Base-by-base conservation (phyloP, 2,113 vertebrate genomes). In the Addax nasomaculatus region DNA sequence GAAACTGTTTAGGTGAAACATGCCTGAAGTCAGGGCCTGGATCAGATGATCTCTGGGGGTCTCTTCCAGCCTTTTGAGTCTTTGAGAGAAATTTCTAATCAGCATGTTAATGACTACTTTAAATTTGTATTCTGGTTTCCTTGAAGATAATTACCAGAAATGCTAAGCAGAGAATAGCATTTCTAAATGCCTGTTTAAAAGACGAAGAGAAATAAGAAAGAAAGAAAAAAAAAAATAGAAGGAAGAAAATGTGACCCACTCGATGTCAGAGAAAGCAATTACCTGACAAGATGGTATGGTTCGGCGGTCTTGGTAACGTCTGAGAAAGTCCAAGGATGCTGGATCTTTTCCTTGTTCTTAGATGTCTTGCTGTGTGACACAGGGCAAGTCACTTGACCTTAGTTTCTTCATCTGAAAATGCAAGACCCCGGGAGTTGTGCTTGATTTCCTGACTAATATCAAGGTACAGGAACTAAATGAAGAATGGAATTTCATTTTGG, bases 81-180 rank as follows among this genome's bases (percentile, higher is more conserved):
- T 97, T 97, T 89, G 85, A 94, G 88, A 97, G 97, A 97, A 93
- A 96, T 98, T 98, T 98, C 97, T 97, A 98, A 98, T 98, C 98
- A 98, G 97, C 96, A 98, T 98, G 98, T 92, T 98, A 98, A 98
- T 98, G 97, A 98, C 96, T 89, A 79, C 89, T 97, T 98, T 97
- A 97, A 98, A 97, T 98, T 94, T 98, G 83, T 97, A 96, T 97
- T 97, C 98, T 93, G 85, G 36, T 97, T 98, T 98, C 97, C 95
- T 98, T 92, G 89, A 97, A 98, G 97, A 97, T 98, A 98, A 98
- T 98, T 98, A 97, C 85, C 60, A 98, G 90, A 94, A 96, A 98
- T 49, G 85, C 55, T 95, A 96, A 97, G 85, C 36, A 25, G 86
- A 93, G 87, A 92, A 92, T 7, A 88, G 85, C 70, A 94, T 96